Base-by-base conservation (phyloP, 1,140 invertebrate species). In the Plodia interpunctella region DNA sequence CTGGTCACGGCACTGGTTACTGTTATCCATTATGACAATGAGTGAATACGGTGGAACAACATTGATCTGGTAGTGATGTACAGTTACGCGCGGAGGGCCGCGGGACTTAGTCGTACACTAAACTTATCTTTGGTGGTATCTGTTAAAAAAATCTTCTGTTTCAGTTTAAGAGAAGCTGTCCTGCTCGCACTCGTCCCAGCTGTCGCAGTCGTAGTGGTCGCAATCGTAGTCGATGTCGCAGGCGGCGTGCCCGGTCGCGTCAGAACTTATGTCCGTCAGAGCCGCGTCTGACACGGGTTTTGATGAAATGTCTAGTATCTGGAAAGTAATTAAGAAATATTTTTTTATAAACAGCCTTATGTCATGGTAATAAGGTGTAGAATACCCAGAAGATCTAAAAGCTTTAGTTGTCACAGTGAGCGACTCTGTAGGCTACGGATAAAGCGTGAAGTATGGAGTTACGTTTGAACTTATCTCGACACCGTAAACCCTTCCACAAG, bases 171-270 rank as follows among this genome's bases (percentile, higher is more conserved):
- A 90, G 69, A 90, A 88, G 74, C 89, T 90, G 63, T 90, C 89
- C 76, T 90, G 89, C 66, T 90, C 89, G 74, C 89, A 90, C 77
- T 90, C 89, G 72, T 90, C 87, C 89, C 87, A 90, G 72, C 85
- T 88, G 70, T 90, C 88, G 70, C 86, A 90, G 55, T 88, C 87
- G 72, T 90, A 90, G 38, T 83, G 87, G 62, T 90, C 88, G 67
- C 80, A 83, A 59, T 90, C 90, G 67, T 87, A 88, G 75, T 90
- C 90, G 62, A 90, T 90, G 64, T 90, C 90, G 66, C 88, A 90
- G 19, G 90, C 90, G 8, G 88, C 88, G 69, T 88, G 87, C 5
- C 90, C 90, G 0, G 90, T 90, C 55, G 90, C 90, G 69, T 90
- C 90, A 11, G 90, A 90, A 44, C 88, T 90, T 17, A 90, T 83